phyloP scores from a whole-genome alignment of 2,797 vertebrate genomes.

The Syndactyla subalaris region DNA sequence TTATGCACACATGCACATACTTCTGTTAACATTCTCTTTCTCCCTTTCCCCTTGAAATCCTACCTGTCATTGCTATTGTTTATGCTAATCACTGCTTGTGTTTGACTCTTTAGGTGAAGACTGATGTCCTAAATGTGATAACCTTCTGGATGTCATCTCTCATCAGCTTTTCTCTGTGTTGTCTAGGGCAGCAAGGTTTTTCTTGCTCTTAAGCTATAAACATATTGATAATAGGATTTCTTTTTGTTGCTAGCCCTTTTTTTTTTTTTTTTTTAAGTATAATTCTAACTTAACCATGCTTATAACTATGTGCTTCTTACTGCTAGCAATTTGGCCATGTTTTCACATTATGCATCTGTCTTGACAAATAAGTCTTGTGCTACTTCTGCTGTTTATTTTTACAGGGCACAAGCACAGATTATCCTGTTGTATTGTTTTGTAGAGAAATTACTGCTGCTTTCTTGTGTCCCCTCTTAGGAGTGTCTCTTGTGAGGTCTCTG shows the following conservation, averaged over 20 bases:
- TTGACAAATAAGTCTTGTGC: not conserved
- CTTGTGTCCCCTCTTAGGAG: not conserved
- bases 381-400: not conserved
- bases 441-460: not conserved
- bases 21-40: not conserved
- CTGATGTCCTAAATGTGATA: not conserved
- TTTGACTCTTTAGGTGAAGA: not conserved
- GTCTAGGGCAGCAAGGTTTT: not conserved
- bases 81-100: not conserved
- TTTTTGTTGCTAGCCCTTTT: not conserved
- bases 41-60: not conserved
- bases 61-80: not conserved
- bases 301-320: not conserved
- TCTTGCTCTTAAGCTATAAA: not conserved
- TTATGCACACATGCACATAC: fast-evolving
- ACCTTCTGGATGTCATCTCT: not conserved
- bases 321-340: not conserved
- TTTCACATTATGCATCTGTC: not conserved
- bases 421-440: not conserved
- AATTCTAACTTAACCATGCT: not conserved
- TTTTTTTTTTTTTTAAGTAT: not conserved
- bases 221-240: not conserved
- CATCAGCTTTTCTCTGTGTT: not conserved
- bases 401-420: not conserved
- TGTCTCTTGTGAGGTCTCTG: not conserved